Evolutionary conservation across 2,797 vertebrate genomes (phyloP), one percentile per base, ranked within the genome.

Genomic region (Esox masquinongy): DNA sequence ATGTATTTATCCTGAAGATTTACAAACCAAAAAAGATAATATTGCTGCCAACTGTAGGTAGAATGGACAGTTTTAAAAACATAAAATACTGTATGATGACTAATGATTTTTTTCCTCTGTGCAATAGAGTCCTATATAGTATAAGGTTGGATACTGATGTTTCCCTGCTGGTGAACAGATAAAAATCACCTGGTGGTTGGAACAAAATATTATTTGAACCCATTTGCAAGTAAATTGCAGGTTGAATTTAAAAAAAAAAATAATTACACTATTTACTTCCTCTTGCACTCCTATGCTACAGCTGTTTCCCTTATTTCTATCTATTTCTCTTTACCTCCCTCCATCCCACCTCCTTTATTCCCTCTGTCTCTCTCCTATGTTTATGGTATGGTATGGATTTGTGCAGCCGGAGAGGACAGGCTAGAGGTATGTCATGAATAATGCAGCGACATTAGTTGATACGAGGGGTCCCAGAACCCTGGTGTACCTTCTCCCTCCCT

Each of bases 361-460:
- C 16, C 69, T 31, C 69, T 39, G 59, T 29, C 43, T 72, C 11
- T n/a, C 51, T 39, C 51, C 56, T 12, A 64, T 61, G 69, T 50
- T 36, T 31, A 29, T 31, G 31, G 63, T 31, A 29, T 31, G 31
- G 63, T 31, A 24, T 26, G 36, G 67, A n/a, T 11, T n/a, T 36
- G 19, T 68, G 59, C 26, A 72, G 22, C 19, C 50, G 31, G 24
- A 69, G 68, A 72, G 61, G 70, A 74, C 43, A 74, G 59, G 4
- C 26, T 8, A n/a, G 26, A 64, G 67, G 12, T 43, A 63, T n/a
- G 59, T 24, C 31, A 86, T 87, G 75, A 83, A 86, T 85, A 77
- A 87, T 86, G 83, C 81, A 86, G 49, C 53, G 68, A 17, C 70
- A 17, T 24, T 63, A 43, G 16, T 74, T 77, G 74, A 74, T 68